Evolutionary conservation across 2,797 vertebrate genomes (phyloP).

Genomic region (Sebastes kiyomatsui): DNA sequence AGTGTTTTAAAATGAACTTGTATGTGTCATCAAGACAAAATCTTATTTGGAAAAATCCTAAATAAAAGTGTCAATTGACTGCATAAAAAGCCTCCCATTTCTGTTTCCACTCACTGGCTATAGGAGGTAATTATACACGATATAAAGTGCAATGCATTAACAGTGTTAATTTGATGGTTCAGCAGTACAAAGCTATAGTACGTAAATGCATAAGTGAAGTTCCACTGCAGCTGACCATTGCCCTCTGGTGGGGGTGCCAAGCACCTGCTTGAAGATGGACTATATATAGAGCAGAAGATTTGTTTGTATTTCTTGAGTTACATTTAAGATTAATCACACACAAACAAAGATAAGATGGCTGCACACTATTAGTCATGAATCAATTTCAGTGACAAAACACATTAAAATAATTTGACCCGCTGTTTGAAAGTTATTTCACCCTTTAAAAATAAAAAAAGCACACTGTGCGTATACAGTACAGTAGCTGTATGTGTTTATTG

Average conservation of each 20-base stretch:
- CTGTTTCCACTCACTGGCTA: slow-evolving; percentile 19
- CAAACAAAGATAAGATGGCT: not conserved
- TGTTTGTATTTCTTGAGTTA: slow-evolving; percentile 36
- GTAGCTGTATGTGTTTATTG: slow-evolving; percentile 44
- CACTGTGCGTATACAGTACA: slow-evolving; percentile 1
- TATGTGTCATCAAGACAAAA: not conserved
- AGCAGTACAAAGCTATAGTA: slow-evolving; percentile 38
- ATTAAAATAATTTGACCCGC: not conserved
- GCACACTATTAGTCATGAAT: not conserved
- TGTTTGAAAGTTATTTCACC: not conserved
- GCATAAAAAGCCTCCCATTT: slow-evolving; percentile 3
- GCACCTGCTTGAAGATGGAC: slow-evolving; percentile 50
- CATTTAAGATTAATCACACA: not conserved
- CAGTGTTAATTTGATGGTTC: slow-evolving; percentile 45
- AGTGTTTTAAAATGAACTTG: not conserved
- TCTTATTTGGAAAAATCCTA: not conserved
- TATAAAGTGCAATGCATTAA: slow-evolving; percentile 38
- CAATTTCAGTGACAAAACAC: not conserved
- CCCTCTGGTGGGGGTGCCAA: slow-evolving; percentile 73
- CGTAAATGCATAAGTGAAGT: slow-evolving; percentile 10
- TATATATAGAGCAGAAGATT: slow-evolving; percentile 36
- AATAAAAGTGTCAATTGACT: slow-evolving; percentile 16
- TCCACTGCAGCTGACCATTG: slow-evolving; percentile 74
- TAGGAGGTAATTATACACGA: slow-evolving; percentile 38
- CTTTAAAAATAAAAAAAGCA: slow-evolving; percentile 1